A percentile compares a stretch with the other conserved stretches of the same genome.
Evolutionary conservation across 2,113 vertebrate genomes (phyloP).

Genomic region (Megalops atlanticus): DNA sequence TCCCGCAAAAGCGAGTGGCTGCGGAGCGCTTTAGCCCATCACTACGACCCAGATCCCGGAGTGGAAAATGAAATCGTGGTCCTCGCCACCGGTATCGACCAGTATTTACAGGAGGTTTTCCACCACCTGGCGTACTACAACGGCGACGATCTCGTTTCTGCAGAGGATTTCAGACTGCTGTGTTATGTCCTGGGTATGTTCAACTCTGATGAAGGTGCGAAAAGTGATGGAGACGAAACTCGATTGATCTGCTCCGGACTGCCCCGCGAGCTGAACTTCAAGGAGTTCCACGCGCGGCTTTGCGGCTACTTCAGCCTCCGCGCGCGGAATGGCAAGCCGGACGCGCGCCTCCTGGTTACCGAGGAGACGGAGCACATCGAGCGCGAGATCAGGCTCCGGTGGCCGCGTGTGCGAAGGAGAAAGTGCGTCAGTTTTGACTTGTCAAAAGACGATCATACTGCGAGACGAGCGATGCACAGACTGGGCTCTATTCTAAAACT

Average conservation of each 20-base stretch:
- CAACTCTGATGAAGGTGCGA: background rate
- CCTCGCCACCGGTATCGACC: constrained; percentile 74
- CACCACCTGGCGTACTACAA: constrained; percentile 66
- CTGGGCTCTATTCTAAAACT: background rate
- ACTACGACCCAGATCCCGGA: constrained; percentile 59
- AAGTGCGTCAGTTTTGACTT: constrained; percentile 71
- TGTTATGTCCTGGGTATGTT: constrained; percentile 65
- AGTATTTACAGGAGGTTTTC: constrained; percentile 77
- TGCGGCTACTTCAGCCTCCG: constrained; percentile 68
- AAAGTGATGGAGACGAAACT: constrained; percentile 10
- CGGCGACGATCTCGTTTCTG: constrained; percentile 60
- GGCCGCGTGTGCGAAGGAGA: constrained; percentile 63
- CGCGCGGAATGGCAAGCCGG: constrained; percentile 12
- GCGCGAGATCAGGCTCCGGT: constrained; percentile 66
- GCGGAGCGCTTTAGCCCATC: constrained; percentile 64
- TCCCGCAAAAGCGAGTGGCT: constrained; percentile 74
- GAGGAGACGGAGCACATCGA: constrained; percentile 74
- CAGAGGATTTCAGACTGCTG: constrained; percentile 67
- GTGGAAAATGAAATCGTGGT: constrained; percentile 73
- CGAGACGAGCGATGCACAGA: background rate
- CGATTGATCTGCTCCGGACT: constrained; percentile 43
- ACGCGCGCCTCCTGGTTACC: constrained; percentile 57
- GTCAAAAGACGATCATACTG: constrained; percentile 35
- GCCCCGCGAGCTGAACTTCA: constrained; percentile 62
- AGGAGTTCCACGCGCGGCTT: constrained; percentile 72